Evolutionary conservation across 92 coral and sea anemone genomes (phyloP), one percentile per base, ranked within the genome.

Genomic region (Palythoa heliodiscus): DNA sequence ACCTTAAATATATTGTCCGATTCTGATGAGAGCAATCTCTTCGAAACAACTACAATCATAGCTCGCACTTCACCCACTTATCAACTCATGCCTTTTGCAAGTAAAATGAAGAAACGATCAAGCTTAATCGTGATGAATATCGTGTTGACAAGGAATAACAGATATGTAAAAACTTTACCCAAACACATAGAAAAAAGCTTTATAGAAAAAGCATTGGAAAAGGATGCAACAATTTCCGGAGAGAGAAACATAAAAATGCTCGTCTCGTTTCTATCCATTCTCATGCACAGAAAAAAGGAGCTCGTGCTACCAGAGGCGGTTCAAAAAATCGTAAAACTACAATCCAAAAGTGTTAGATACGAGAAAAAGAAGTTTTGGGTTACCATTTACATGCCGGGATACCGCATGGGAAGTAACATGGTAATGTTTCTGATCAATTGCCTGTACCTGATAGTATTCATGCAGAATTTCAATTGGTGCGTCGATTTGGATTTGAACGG

Each of bases 401-500:
- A 13, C n/a, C 14, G 64, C n/a, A 57, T 57, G 64, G 64, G 64
- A 2, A 2, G 17, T 2, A 57, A 57, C 64, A 57, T 57, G 64
- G n/a, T 57, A 19, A 1, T 57, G n/a, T 57, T 57, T 57, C 64
- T 57, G 3, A 57, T 57, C n/a, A 57, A 57, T 57, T 57, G 40
- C 15, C n/a, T 68, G 2, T 68, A 68, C 14, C 37, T 68, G 40
- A 68, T 68, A 12, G 6, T 68, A 5, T 68, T 68, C n/a, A 6
- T 68, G 15, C 72, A 68, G 5, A 68, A 68, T 68, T 68, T 68
- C 5, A 68, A 68, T 20, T 68, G 72, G 72, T 68, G 72, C 72
- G 20, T 68, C 72, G 72, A 68, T 68, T 68, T 68, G 7, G n/a
- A 68, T 68, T 22, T 68, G n/a, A 68, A 68, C 14, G 72, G 72